Percentiles rank a stretch among this genome's conserved stretches.
Evolutionary conservation across 2,113 vertebrate genomes (phyloP).

Genomic region (Smithornis capensis): DNA sequence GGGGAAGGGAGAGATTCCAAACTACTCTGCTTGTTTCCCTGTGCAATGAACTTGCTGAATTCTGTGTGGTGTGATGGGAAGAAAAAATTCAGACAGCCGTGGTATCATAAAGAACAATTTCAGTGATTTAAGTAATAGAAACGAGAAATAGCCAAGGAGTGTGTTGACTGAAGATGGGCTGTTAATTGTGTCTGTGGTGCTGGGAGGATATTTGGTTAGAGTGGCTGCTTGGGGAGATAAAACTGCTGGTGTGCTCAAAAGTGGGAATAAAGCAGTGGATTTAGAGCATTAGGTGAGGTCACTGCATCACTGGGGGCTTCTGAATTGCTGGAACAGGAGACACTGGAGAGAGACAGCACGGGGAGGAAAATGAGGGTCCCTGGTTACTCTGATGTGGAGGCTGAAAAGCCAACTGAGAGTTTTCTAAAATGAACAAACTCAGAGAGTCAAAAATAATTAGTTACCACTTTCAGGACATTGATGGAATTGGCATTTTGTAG

Average conservation of each 20-base stretch:
- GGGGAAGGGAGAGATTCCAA: background rate
- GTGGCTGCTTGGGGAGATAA: background rate
- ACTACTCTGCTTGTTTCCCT: background rate
- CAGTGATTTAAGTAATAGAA: background rate
- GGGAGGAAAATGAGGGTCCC: background rate
- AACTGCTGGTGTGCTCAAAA: background rate
- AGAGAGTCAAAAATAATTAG: background rate
- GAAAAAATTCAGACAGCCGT: background rate
- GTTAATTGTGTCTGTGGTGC: background rate
- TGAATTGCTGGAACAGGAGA: background rate
- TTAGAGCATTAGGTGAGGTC: background rate
- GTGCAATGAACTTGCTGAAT: background rate
- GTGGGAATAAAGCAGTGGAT: rapidly evolving
- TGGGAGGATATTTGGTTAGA: background rate
- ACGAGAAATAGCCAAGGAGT: background rate
- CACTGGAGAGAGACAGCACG: background rate
- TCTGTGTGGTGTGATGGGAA: background rate
- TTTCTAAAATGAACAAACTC: background rate
- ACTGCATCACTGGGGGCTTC: background rate
- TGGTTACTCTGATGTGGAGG: background rate
- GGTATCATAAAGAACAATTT: background rate
- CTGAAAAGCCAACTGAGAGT: background rate
- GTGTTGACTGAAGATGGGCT: background rate
- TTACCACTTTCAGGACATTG: background rate
- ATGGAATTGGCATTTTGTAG: background rate